phyloP scores from a whole-genome alignment of 2,888 invertebrate species.

The Allophyes oxyacanthae region DNA sequence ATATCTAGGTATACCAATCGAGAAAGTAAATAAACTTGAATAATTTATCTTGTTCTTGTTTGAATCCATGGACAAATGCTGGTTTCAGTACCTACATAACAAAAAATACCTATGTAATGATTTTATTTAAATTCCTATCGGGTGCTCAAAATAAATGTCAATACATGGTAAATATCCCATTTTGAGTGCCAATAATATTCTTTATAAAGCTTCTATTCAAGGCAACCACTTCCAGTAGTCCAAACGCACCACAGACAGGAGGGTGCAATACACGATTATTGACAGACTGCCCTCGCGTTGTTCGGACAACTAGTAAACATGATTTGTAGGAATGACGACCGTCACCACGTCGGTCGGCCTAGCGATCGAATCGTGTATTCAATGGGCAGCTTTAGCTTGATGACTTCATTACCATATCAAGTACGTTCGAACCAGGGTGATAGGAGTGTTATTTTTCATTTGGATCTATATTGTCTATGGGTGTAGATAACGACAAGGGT shows the following conservation, averaged over 20 bases:
- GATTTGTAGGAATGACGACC: constrained; percentile 70
- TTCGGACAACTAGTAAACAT: constrained; percentile 69
- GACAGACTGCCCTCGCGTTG: constrained; percentile 65
- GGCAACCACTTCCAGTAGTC: constrained; percentile 8
- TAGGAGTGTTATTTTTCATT: constrained; percentile 43
- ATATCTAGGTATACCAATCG: too few relatives aligned
- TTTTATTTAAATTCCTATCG: too few relatives aligned
- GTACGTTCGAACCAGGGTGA: constrained; percentile 30
- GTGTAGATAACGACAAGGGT: not conserved
- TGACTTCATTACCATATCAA: constrained; percentile 60
- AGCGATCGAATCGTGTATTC: constrained; percentile 39
- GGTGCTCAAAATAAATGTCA: too few relatives aligned
- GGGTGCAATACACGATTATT: constrained; percentile 65
- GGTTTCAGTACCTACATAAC: too few relatives aligned
- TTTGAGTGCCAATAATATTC: too few relatives aligned
- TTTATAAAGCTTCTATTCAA: too few relatives aligned
- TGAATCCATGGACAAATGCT: too few relatives aligned
- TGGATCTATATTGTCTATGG: constrained; percentile 13
- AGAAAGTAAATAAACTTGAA: too few relatives aligned
- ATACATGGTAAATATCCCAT: too few relatives aligned
- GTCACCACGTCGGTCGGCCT: constrained; percentile 41
- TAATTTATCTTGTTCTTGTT: too few relatives aligned
- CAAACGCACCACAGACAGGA: constrained; percentile 59
- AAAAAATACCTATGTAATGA: too few relatives aligned
- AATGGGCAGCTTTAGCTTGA: constrained; percentile 53